These are phyloP conservation scores for Stictocephala bisonia DNA, from an alignment of 2,888 invertebrate genomes.

Conservation along the genomic window DNA sequence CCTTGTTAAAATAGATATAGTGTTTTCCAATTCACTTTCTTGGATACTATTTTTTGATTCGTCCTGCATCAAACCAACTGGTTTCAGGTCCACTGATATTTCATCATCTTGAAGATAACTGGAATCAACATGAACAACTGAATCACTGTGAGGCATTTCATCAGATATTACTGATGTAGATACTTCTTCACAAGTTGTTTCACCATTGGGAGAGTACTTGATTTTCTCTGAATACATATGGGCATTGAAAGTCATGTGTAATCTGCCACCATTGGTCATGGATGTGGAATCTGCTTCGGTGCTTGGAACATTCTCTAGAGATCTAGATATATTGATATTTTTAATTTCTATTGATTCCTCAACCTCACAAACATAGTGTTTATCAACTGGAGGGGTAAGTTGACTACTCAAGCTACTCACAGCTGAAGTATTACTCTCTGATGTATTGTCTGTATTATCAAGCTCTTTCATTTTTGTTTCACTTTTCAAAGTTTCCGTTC, in stretches of 20 bases:
- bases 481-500: neutral
- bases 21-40: conserved; percentile 32
- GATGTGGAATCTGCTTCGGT: conserved; percentile 43
- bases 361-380: conserved; percentile 3
- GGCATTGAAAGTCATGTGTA: conserved; percentile 11
- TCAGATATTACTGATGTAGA: conserved; percentile 16
- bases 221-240: conserved; percentile 24
- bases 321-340: conserved; percentile 31
- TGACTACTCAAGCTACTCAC: conserved; percentile 35
- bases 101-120: conserved; percentile 7
- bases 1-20: conserved; percentile 44
- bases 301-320: neutral
- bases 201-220: conserved; percentile 9
- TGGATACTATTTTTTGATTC: neutral
- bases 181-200: conserved; percentile 7
- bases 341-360: conserved; percentile 32
- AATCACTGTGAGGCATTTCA: neutral
- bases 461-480: neutral
- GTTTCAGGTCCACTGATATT: conserved; percentile 13
- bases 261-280: conserved; percentile 18
- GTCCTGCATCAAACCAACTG: neutral
- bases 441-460: conserved; percentile 17
- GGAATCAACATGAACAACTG: neutral
- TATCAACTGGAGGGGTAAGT: conserved; percentile 18
- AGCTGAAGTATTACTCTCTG: conserved; percentile 26